phyloP scores from a whole-genome alignment of 2,888 invertebrate genomes.

The Willowsia nigromaculata region DNA sequence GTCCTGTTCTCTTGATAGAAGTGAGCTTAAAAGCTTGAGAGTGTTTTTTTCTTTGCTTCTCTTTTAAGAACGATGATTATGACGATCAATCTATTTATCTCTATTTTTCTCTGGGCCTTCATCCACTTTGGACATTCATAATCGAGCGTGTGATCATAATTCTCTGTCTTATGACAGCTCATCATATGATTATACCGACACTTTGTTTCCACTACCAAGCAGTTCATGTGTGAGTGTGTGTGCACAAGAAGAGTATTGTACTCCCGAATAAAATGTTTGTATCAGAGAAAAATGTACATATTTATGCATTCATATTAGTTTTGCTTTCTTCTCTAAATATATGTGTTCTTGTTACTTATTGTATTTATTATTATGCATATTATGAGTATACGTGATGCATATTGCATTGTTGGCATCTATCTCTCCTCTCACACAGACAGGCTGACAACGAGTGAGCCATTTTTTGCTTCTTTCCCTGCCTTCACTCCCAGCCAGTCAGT shows the following conservation, averaged over 20 bases:
- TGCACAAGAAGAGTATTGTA: constrained; percentile 4
- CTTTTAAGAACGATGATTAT: constrained; percentile 47
- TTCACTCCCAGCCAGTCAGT: constrained; percentile 28
- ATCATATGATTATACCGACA: constrained; percentile 70
- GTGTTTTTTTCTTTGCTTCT: constrained; percentile 4
- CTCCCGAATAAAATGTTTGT: background rate
- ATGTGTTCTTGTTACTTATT: background rate
- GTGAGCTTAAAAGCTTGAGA: constrained; percentile 31
- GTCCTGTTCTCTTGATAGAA: constrained; percentile 37
- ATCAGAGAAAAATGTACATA: background rate
- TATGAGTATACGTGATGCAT: background rate
- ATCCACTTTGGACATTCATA: constrained; percentile 74
- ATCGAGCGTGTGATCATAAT: constrained; percentile 76
- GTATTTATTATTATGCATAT: constrained; percentile 2
- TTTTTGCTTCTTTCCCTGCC: constrained; percentile 56
- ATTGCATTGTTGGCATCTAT: constrained; percentile 12
- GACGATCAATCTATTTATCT: constrained; percentile 74
- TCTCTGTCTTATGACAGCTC: constrained; percentile 75
- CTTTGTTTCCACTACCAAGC: constrained; percentile 61
- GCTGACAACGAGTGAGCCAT: constrained; percentile 23
- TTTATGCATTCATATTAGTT: background rate
- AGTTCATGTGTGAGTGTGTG: constrained; percentile 14
- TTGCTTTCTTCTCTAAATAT: background rate
- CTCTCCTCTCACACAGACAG: background rate
- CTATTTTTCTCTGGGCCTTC: constrained; percentile 69